Evolutionary conservation across 2,888 invertebrate species (phyloP), one percentile per base, ranked within the genome.

Genomic region (Tipula lateralis): DNA sequence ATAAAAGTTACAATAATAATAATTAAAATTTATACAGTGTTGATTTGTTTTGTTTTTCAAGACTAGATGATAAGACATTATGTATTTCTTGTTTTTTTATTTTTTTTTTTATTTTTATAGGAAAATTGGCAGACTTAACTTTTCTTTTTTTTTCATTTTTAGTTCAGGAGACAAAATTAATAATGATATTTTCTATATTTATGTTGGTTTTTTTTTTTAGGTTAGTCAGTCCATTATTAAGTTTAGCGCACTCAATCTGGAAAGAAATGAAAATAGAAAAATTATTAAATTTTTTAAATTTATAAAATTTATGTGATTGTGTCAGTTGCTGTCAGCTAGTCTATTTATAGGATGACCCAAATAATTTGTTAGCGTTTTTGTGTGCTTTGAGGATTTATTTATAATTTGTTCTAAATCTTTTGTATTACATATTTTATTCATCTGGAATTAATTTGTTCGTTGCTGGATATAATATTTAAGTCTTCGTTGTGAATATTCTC

Each of bases 91-190:
- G 6, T 39, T 13, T 44, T 16, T 44, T 5, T 44, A 19, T 44
- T 66, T 66, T 66, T 66, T 24, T 66, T 9, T 6, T 6, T 66
- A 1, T 66, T 66, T 66, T 66, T 66, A 24, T 66, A 66, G 66
- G 66, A 66, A 66, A 66, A 66, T 66, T 66, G 66, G 66, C 66
- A 66, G 66, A 66, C 66, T 66, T 66, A 66, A 66, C 66, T 66
- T 66, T 39, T 39, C 39, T 13, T 13, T 66, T 66, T 66, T 66
- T 66, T 66, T 24, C 66, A n/a, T 24, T 66, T 66, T 66, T 66
- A 66, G 66, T 66, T 66, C 66, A 66, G 66, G 66, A 66, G 24
- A 66, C 66, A 66, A 66, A 66, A 66, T 66, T 66, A 66, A 66
- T 66, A 66, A 66, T 66, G 66, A 66, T 66, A 66, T 66, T 66